Evolutionary conservation across 2,113 vertebrate genomes (phyloP), one percentile per base, ranked within the genome.

Genomic region (Meriones unguiculatus): DNA sequence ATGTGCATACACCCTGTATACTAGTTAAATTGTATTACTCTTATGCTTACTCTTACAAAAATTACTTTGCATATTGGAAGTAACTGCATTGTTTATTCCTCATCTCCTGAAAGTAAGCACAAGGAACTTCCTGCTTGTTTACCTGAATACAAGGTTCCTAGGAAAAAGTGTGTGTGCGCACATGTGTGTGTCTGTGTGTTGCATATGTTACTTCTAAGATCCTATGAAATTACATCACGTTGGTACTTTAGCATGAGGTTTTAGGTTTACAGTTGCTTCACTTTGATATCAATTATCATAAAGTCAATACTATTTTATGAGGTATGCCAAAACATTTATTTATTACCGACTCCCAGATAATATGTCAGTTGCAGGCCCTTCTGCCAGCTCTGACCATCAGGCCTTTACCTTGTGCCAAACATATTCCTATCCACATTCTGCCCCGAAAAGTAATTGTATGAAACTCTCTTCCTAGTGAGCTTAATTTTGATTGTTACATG

Each of bases 141-240:
- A 62, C 77, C 90, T 62, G 11, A 94, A 87, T 57, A 76, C 20
- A 78, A 81, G 2, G 0, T 89, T 93, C 28, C 90, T 89, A 76
- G 72, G 54, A 10, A 28, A 18, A 64, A 38, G n/a, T 75, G 72
- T 75, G 72, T 75, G 72, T 41, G 38, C n/a, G 8, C 52, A 11
- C 67, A 32, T 57, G 30, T 64, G 38, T 81, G 15, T 86, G n/a
- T 13, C 76, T 15, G 24, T 87, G 14, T 81, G 5, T 52, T 52
- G 15, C 10, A 52, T 52, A n/a, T 28, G 11, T 54, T 78, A 54
- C 50, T 73, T 65, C 67, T 89, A 78, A 89, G 11, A 78, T 77
- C 64, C 18, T 78, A 8, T 94, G 4, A 67, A 84, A 67, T 35
- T 41, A 3, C 8, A 15, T n/a, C 10, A 70, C n/a, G 18, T 0